Conservation (phyloP, 2,113 vertebrate genomes). For the Ptyas mucosa region DNA sequence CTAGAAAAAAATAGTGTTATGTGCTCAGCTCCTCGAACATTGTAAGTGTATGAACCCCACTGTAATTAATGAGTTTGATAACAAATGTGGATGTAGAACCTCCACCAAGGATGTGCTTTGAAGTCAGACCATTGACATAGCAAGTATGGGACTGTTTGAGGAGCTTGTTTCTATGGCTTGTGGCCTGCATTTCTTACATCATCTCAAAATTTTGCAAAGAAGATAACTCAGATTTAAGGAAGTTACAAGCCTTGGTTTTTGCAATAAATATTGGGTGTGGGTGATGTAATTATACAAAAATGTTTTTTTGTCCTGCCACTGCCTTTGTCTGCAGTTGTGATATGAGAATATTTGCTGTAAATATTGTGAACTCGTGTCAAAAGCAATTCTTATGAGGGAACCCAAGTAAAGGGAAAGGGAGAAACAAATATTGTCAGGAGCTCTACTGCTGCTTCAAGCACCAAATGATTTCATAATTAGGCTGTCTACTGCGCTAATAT, state of each 20-base stretch:
- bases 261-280: not conserved
- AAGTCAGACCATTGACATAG: not conserved
- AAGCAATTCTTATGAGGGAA: rapidly evolving
- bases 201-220: not conserved
- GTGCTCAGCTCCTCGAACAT: not conserved
- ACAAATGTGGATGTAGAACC: not conserved
- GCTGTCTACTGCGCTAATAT: constrained; percentile 10
- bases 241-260: not conserved
- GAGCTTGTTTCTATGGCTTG: not conserved
- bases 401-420: not conserved
- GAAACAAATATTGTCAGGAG: no score
- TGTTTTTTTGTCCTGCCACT: not conserved
- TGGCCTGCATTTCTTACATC: not conserved
- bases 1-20: not conserved
- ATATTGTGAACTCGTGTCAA: rapidly evolving
- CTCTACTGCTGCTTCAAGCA: not conserved
- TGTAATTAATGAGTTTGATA: not conserved
- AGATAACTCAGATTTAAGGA: not conserved
- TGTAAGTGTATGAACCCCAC: not conserved
- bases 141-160: not conserved
- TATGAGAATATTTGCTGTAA: not conserved
- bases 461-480: not conserved
- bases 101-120: not conserved
- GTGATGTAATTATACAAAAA: not conserved
- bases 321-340: not conserved